Evolutionary conservation across 53 echinoderm and acorn worm genomes (phyloP), one percentile per base, ranked within the genome.

Genomic region (Mesocentrotus franciscanus): DNA sequence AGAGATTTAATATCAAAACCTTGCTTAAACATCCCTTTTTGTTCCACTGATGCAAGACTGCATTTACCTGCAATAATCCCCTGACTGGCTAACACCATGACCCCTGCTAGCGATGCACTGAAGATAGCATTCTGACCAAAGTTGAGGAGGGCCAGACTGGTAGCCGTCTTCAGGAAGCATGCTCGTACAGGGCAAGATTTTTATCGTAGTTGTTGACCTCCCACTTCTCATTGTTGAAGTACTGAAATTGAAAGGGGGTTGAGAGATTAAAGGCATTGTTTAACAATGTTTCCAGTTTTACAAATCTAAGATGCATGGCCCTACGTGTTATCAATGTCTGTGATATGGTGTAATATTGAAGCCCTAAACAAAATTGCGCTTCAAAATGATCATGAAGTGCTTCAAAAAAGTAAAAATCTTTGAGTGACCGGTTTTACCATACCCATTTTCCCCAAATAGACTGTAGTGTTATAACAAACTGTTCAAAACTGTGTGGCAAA

Each of bases 121-220:
- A 99, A 99, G 90, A 99, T 97, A 24, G 96, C 95, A 92, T 98
- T 99, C 97, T 99, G 99, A 55, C 99, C 99, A 95, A 96, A 99
- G 97, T 99, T 99, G 68, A 99, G 98, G 14, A 99, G 95, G 16
- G 99, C 99, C 60, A 99, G 89, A 85, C 99, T 99, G 32, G 99
- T 99, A 12, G 99, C 95, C 1, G 99, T 99, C 95, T 98, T 98
- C 72, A 99, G 90, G 99, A 98, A 12, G 99, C 99, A 56, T 97
- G 87, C 92, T 99, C 99, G 83, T 97, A 99, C 36, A 95, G 62
- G n/a, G 90, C 96, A 16, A 98, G 96, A 22, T 95, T 96, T 18
- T 95, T 81, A 85, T 99, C 96, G 68, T 99, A 99, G 93, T 96
- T 95, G 36, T 96, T 75, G 0, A 91, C 95, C 84, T 99, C 99